Conservation (phyloP, 2,888 invertebrate genomes). For the Pyrrhia umbra region DNA sequence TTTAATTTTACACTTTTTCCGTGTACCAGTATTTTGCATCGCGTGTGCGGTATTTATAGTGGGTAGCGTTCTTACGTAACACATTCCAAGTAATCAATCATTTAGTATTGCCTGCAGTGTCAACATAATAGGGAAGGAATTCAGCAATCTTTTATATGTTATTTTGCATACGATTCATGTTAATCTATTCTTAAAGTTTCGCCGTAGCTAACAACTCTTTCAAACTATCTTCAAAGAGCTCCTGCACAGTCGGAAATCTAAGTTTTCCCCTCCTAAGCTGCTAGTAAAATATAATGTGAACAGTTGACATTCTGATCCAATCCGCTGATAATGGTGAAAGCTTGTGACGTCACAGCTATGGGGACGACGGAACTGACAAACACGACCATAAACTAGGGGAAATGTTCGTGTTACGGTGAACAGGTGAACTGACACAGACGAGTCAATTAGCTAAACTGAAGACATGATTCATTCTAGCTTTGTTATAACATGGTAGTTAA, state of each 20-base stretch:
- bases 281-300: conserved; percentile 1
- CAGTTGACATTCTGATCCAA: conserved; percentile 2
- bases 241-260: neutral
- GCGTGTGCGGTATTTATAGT: conserved; percentile 5
- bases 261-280: neutral
- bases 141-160: neutral
- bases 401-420: neutral
- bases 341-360: conserved; percentile 9
- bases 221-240: neutral
- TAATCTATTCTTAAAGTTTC: neutral
- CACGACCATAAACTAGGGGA: conserved; percentile 22
- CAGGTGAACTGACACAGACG: neutral
- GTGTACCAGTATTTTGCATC: conserved; percentile 11
- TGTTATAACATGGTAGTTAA: neutral
- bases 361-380: conserved; percentile 7
- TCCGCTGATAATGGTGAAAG: conserved; percentile 15
- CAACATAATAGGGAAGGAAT: neutral
- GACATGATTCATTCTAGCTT: neutral
- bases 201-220: neutral
- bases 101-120: neutral
- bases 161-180: neutral
- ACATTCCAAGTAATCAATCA: neutral
- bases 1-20: conserved; percentile 25
- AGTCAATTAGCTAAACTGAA: neutral
- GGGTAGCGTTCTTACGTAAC: neutral